phyloP scores from a whole-genome alignment of 92 coral and sea anemone genomes.

The Porites rus region DNA sequence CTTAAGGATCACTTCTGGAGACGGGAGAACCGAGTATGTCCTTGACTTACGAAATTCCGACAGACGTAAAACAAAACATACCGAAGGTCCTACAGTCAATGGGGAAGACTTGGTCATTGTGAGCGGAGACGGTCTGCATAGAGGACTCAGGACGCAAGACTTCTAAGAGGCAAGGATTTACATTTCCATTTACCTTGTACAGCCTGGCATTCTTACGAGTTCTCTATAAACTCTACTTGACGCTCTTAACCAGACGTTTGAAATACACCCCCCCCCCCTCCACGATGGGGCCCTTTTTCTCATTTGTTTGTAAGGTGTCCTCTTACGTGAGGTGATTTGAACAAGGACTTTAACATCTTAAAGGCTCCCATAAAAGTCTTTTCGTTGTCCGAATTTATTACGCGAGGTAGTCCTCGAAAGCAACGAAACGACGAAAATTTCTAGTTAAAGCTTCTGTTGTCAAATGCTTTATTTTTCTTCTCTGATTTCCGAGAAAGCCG shows the following conservation, averaged over 20 bases:
- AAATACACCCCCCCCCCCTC: background rate
- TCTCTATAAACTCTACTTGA: background rate
- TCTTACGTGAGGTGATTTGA: background rate
- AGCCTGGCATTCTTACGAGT: conserved; percentile 15
- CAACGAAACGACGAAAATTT: background rate
- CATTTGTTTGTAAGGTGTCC: background rate
- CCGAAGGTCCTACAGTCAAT: background rate
- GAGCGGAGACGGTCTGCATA: background rate
- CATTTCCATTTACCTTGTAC: no score
- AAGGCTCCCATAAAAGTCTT: background rate
- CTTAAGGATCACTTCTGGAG: conserved; percentile 16
- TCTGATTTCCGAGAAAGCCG: no score
- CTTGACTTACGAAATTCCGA: background rate
- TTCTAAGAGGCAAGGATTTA: no score
- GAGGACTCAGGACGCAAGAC: background rate
- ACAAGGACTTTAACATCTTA: background rate
- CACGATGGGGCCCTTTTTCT: no score
- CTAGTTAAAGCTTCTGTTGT: background rate
- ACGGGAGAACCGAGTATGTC: background rate
- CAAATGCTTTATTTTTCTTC: background rate
- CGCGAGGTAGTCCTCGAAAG: background rate
- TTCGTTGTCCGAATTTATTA: background rate
- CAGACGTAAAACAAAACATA: background rate
- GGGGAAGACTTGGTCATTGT: background rate
- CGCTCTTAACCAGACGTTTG: conserved; percentile 5